Base-by-base conservation (phyloP, 2,888 invertebrate genomes). In the Drosophila cognata region DNA sequence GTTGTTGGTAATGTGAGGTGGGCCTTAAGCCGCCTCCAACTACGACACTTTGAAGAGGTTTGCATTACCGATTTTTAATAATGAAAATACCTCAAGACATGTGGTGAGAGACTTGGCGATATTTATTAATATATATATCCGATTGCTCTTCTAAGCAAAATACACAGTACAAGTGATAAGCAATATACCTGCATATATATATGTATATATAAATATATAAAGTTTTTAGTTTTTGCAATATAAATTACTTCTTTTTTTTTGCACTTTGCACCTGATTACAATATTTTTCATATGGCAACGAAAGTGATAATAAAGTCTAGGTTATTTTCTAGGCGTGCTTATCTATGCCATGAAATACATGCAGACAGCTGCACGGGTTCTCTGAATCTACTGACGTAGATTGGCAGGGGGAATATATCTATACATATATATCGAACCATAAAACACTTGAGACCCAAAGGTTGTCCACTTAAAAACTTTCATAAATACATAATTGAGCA, bases 401-500 rank as follows among this genome's bases (percentile, higher is more conserved):
- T 59, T n/a, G 33, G n/a, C 59, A 28, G 50, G 74, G 82, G 71
- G 74, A 82, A 84, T 64, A 25, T 53, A 21, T 21, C 7, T 53
- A 79, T 62, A 21, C 7, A 36, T 36, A 36, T 53, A 43, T 74
- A 72, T 82, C 56, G 73, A 71, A 36, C 53, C 75, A 71, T 35
- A 67, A 67, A 67, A 56, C 58, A 79, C 72, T 80, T 73, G 75
- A 65, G 84, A 65, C 68, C 76, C 43, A 79, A 72, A 61, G 76
- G 70, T 69, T 69, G 75, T 46, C 65, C 67, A 72, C 69, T 71
- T 70, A 28, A 75, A 52, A 70, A 63, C 51, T 46, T 65, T 64
- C 36, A 28, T 69, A 69, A 69, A 69, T 87, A 68, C 81, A 81
- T 82, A 84, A 85, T 84, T 84, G 77, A 80, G 53, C 82, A 81